Conservation (phyloP, 1,140 invertebrate species). For the Caenorhabditis brenneri region DNA sequence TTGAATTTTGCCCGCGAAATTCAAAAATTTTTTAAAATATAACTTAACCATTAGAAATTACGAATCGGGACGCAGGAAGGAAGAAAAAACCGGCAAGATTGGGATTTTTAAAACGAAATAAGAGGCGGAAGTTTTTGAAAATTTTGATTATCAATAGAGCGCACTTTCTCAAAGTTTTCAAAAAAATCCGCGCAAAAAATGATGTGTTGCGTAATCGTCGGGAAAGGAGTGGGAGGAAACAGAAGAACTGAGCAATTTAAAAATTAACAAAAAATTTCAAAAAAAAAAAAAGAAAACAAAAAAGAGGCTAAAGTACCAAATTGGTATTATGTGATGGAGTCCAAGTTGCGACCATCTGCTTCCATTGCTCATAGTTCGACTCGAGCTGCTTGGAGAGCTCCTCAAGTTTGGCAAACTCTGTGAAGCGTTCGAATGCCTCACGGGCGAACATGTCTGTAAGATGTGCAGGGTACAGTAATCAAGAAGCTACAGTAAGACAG, state of each 20-base stretch:
- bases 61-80: not conserved
- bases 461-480: not conserved
- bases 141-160: too few relatives aligned
- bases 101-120: not conserved
- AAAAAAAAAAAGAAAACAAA: not conserved
- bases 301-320: constrained; percentile 9
- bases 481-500: too few relatives aligned
- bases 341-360: constrained; percentile 58
- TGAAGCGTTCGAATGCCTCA: constrained; percentile 67
- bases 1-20: not conserved
- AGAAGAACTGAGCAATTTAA: not conserved
- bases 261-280: not conserved
- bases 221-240: not conserved
- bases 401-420: constrained; percentile 68
- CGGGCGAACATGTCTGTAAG: constrained; percentile 70
- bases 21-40: not conserved
- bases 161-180: not conserved
- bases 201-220: not conserved
- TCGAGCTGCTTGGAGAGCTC: constrained; percentile 62
- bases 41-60: too few relatives aligned
- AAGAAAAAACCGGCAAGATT: not conserved
- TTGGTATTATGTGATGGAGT: constrained; percentile 56
- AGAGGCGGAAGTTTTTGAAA: too few relatives aligned
- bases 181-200: not conserved
- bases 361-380: constrained; percentile 66